Conservation (phyloP, 2,113 vertebrate genomes). For the Nannospalax galili region DNA sequence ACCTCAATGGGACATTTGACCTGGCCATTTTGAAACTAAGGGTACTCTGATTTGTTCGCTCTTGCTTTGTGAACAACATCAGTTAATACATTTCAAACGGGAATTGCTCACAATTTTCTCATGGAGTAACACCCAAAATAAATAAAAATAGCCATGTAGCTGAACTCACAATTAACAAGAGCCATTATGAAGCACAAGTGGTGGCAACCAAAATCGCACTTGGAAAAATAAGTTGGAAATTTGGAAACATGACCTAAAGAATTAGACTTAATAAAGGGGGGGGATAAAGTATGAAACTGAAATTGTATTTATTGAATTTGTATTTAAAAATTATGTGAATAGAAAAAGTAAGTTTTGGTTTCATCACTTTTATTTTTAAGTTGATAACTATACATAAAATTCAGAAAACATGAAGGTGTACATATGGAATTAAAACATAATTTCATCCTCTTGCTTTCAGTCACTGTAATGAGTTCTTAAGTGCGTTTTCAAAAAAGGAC, state of each 20-base stretch:
- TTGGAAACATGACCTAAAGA: not conserved
- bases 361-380: not conserved
- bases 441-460: not conserved
- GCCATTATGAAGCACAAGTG: slow-evolving; percentile 25
- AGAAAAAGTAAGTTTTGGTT: not conserved
- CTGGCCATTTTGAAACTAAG: not conserved
- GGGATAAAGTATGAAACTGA: not conserved
- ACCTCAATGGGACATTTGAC: not conserved
- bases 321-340: slow-evolving; percentile 43
- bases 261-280: not conserved
- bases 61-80: not conserved
- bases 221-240: not conserved
- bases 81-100: not conserved
- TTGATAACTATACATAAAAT: not conserved
- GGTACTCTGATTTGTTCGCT: slow-evolving; percentile 6
- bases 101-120: not conserved
- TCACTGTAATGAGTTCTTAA: too few relatives aligned
- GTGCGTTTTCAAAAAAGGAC: too few relatives aligned
- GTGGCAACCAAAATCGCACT: not conserved
- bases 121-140: slow-evolving; percentile 27
- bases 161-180: slow-evolving; percentile 29
- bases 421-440: not conserved
- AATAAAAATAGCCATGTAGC: not conserved
- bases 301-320: not conserved
- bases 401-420: not conserved